Conservation (phyloP, 1,140 invertebrate species). For the Galendromus occidentalis region DNA sequence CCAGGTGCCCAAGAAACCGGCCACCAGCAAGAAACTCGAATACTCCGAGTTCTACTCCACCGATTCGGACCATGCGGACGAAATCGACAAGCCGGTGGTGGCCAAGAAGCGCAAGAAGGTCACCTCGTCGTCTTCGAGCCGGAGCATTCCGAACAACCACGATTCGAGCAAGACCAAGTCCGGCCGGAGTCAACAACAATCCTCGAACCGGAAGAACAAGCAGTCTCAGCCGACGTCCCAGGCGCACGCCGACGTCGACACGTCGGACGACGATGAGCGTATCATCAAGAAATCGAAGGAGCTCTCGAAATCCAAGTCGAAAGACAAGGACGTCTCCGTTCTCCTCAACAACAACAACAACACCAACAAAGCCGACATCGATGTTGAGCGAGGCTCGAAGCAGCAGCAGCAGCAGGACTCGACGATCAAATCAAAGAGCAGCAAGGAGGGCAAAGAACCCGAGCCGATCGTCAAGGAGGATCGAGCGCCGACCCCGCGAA, state of each 20-base stretch:
- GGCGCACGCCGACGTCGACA: background rate
- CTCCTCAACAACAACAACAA: slow-evolving; percentile 4
- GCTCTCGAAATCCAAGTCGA: background rate
- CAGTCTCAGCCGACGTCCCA: no score
- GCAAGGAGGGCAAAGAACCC: background rate
- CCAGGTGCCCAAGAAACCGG: background rate
- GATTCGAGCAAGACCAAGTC: no score
- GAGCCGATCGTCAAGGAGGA: background rate
- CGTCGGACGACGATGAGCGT: background rate
- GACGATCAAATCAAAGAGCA: background rate
- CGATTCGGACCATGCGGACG: background rate
- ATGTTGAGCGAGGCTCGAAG: background rate
- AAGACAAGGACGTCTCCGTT: background rate
- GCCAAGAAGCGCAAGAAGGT: background rate
- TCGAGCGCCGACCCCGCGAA: background rate
- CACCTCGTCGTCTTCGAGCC: background rate
- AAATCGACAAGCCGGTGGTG: background rate
- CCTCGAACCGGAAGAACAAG: no score
- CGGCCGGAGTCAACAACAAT: no score
- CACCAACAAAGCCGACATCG: background rate
- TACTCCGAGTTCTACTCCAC: background rate
- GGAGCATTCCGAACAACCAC: no score
- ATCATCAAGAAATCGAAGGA: background rate
- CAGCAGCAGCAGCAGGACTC: background rate
- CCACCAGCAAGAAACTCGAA: background rate